Base-by-base conservation (phyloP, 1,140 invertebrate species). In the Drosophila insularis region DNA sequence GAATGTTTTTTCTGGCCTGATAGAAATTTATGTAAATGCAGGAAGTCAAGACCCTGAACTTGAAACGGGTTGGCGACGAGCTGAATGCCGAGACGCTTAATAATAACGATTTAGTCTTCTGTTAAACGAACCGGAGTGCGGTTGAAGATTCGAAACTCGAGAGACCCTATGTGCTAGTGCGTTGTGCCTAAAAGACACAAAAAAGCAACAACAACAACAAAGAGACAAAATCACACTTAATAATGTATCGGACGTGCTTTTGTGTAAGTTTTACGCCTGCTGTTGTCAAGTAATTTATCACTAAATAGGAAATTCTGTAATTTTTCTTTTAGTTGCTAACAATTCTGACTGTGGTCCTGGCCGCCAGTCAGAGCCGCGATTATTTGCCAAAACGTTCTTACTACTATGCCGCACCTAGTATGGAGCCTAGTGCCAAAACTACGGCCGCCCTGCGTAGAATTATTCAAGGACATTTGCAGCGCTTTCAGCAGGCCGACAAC, bases 1-100 rank as follows among this genome's bases (percentile, higher is more conserved):
- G 73, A 70, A 68, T 73, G 74, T 70, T 56, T 63, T 56, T 54
- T 27, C 27, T 35, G 64, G 40, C 17, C 63, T 17, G 72, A 55
- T 87, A 81, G 82, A 86, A 87, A 86, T 76, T 80, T 87, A 87
- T 86, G 82, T 79, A 86, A 86, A 86, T 87, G 79, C 82, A 81
- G 56, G 43, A 35, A 43, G 65, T 19, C 31, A 39, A 68, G 73
- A 60, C 81, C 82, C 79, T 86, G 82, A 86, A 87, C 82, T 86
- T 86, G 82, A 84, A 86, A 71, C 81, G 58, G 70, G 73, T 70
- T 62, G 60, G 14, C 63, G 63, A 56, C 69, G 73, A 65, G 56
- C 54, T 71, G 68, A 37, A 56, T 64, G 56, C 59, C 11, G 5
- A 55, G 61, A 37, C 55, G 50, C 53, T 58, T 31, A 27, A 32